Evolutionary conservation across 1,140 invertebrate species (phyloP).

Genomic region (Tachypleus tridentatus): DNA sequence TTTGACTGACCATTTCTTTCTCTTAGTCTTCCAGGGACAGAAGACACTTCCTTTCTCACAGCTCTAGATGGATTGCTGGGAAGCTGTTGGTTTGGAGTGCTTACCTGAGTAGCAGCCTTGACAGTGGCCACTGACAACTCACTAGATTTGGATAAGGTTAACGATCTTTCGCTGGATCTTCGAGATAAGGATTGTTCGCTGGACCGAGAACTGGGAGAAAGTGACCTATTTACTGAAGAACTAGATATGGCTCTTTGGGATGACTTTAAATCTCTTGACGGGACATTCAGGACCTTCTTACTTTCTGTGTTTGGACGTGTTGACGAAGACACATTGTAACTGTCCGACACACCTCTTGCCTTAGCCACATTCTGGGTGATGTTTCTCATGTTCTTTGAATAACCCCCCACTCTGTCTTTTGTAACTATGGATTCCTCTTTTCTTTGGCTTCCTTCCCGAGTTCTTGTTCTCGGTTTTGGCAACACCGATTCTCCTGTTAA

Average conservation of each 20-base stretch:
- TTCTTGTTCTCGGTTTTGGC: not conserved
- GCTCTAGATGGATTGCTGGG: not conserved
- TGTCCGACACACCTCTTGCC: not conserved
- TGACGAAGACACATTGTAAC: not conserved
- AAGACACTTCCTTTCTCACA: not conserved
- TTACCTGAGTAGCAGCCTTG: conserved; percentile 9
- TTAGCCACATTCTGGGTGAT: no score
- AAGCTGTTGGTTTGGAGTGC: not conserved
- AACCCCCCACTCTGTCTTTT: not conserved
- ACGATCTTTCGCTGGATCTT: conserved; percentile 12
- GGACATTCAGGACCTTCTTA: not conserved
- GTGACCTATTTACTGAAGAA: conserved; percentile 13
- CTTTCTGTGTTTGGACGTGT: not conserved
- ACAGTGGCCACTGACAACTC: conserved; percentile 14
- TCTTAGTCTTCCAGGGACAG: not conserved
- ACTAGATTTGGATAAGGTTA: conserved; percentile 16
- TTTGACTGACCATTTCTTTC: not conserved
- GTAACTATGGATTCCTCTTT: not conserved
- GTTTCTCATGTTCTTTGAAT: no score
- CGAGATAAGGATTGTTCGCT: conserved; percentile 14
- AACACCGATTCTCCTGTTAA: conserved; percentile 39
- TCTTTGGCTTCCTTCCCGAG: not conserved
- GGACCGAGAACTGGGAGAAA: conserved; percentile 10
- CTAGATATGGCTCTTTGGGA: conserved; percentile 9
- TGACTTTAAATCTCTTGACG: not conserved